Percentiles rank a stretch among this genome's conserved stretches.
Evolutionary conservation across 2,888 invertebrate species (phyloP).

Genomic region (Latrodectus hesperus): DNA sequence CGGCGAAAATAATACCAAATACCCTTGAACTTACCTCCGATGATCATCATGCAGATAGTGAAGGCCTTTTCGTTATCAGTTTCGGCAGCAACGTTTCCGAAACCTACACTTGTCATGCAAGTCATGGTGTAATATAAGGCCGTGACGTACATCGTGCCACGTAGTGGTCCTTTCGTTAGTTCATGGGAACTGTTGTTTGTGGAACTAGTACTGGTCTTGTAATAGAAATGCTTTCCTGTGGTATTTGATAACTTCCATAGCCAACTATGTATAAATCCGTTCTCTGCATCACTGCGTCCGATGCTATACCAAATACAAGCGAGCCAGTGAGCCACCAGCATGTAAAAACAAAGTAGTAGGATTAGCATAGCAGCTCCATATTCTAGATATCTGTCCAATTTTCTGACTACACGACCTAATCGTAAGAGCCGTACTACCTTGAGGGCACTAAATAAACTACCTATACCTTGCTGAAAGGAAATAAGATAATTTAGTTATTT

Average conservation of each 20-base stretch:
- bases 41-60: constrained; percentile 99
- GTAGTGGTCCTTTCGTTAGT: constrained; percentile 91
- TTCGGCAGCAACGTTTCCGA: constrained; percentile 99
- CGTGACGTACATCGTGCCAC: constrained; percentile 96
- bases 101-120: constrained; percentile 99
- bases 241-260: constrained; percentile 97
- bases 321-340: constrained; percentile 99
- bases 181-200: constrained; percentile 76
- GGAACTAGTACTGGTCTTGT: constrained; percentile 36
- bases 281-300: constrained; percentile 94
- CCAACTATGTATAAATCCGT: constrained; percentile 87
- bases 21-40: constrained; percentile 86
- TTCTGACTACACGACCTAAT: constrained; percentile 96
- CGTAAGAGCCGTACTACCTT: constrained; percentile 98
- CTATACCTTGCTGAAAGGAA: constrained; percentile 85
- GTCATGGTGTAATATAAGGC: constrained; percentile 99
- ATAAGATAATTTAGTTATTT: background rate
- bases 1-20: too few relatives aligned
- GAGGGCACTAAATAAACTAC: constrained; percentile 98
- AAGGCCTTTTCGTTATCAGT: constrained; percentile 99
- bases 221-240: constrained; percentile 80
- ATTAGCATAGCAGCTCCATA: constrained; percentile 99
- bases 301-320: constrained; percentile 99
- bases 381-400: constrained; percentile 98
- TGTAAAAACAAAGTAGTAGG: constrained; percentile 97